phyloP scores from a whole-genome alignment of 2,888 invertebrate species.

The Electrophaes corylata region DNA sequence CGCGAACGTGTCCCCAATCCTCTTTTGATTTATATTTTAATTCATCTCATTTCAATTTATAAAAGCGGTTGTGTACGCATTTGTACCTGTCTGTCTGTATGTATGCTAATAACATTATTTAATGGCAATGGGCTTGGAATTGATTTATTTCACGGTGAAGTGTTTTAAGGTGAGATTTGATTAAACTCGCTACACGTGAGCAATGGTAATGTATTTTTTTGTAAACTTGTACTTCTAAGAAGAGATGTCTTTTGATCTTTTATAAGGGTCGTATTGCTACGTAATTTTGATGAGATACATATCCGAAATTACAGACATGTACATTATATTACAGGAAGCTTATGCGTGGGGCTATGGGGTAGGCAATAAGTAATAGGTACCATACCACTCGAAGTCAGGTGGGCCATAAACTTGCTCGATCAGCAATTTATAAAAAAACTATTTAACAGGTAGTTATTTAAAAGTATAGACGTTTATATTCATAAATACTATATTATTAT shows the following conservation, averaged over 20 bases:
- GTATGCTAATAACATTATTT: conserved; percentile 66
- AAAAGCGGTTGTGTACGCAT: conserved; percentile 62
- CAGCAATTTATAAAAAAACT: too few species aligned
- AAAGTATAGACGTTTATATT: too few species aligned
- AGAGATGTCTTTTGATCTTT: background rate
- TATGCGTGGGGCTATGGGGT: too few species aligned
- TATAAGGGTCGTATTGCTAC: background rate
- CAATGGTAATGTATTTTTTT: conserved; percentile 6
- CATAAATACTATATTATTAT: too few species aligned
- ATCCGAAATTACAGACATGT: too few species aligned
- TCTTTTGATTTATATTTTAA: conserved; percentile 84
- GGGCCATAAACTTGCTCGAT: too few species aligned
- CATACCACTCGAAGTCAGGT: too few species aligned
- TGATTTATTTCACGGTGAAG: conserved; percentile 30
- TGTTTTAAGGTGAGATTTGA: conserved; percentile 24
- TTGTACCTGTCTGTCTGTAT: conserved; percentile 76
- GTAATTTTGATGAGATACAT: background rate
- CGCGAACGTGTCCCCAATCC: conserved; percentile 76
- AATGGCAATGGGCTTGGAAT: conserved; percentile 43
- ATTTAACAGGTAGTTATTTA: too few species aligned
- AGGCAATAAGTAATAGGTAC: too few species aligned
- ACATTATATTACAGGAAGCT: too few species aligned
- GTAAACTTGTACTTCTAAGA: background rate
- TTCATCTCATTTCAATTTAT: conserved; percentile 82
- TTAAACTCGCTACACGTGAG: conserved; percentile 10